Conservation (phyloP, 2,113 vertebrate species). For the Narcine bancroftii region DNA sequence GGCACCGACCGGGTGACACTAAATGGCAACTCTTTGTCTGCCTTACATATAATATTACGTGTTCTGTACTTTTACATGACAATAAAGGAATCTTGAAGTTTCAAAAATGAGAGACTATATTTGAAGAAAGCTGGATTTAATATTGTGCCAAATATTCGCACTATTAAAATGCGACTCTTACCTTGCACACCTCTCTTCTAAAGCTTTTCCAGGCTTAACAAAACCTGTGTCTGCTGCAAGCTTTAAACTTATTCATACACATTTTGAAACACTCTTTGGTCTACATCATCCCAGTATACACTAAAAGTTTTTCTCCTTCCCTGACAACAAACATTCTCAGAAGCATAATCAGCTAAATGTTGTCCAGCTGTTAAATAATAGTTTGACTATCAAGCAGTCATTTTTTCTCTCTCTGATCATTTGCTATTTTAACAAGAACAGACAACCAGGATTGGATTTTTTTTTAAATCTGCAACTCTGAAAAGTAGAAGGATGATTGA, state of each 20-base stretch:
- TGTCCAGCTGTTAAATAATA: background rate
- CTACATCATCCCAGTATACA: background rate
- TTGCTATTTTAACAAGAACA: background rate
- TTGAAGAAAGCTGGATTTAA: too few species aligned
- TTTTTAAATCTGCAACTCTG: background rate
- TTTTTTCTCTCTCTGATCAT: background rate
- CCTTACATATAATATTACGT: too few species aligned
- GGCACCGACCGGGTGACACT: too few species aligned
- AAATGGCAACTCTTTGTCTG: too few species aligned
- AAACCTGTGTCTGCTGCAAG: too few species aligned
- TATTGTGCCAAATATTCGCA: background rate
- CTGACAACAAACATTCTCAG: background rate
- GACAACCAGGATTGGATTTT: background rate
- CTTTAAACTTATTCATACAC: background rate
- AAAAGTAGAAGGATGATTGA: slow-evolving; percentile 30
- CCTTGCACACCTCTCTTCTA: background rate
- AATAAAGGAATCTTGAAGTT: too few species aligned
- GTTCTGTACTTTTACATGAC: too few species aligned
- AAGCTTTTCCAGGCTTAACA: background rate
- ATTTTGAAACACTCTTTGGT: background rate
- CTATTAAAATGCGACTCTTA: too few species aligned
- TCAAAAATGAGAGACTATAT: too few species aligned
- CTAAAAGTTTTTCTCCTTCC: background rate
- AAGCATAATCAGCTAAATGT: background rate
- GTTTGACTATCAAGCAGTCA: background rate